phyloP scores from a whole-genome alignment of 2,888 invertebrate species.

The Apeira syringaria region DNA sequence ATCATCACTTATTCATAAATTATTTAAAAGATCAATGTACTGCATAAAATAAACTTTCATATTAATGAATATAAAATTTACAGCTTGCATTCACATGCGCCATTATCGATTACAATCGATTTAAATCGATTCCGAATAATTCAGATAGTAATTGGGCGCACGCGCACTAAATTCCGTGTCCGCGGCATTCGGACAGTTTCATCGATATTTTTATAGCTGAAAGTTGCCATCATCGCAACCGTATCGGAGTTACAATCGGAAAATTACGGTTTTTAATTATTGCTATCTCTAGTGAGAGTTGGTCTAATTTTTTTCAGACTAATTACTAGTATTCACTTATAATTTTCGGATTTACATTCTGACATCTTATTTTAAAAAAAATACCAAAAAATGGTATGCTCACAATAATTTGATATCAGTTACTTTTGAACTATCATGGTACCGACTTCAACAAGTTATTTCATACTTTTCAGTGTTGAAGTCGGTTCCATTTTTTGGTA shows the following conservation, averaged over 20 bases:
- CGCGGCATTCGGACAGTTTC: constrained; percentile 30
- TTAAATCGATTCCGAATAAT: constrained; percentile 58
- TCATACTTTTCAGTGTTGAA: too few relatives aligned
- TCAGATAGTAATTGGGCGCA: constrained; percentile 62
- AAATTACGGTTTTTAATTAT: constrained; percentile 23
- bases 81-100: constrained; percentile 61
- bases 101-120: constrained; percentile 73
- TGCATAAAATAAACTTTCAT: constrained; percentile 19
- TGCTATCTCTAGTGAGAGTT: constrained; percentile 17
- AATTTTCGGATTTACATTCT: too few relatives aligned
- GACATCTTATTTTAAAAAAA: too few relatives aligned
- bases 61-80: constrained; percentile 49
- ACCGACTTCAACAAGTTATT: too few relatives aligned
- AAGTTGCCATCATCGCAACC: constrained; percentile 57
- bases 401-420: too few relatives aligned
- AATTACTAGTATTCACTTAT: too few relatives aligned
- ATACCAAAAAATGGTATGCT: too few relatives aligned
- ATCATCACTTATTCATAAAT: too few relatives aligned
- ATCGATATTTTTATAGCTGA: constrained; percentile 56
- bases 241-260: constrained; percentile 50
- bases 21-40: too few relatives aligned
- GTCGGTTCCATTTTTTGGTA: too few relatives aligned
- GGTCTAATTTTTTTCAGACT: constrained; percentile 12
- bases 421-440: too few relatives aligned
- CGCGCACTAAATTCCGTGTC: constrained; percentile 48